A percentile compares a stretch with the other conserved stretches of the same genome.
phyloP scores from a whole-genome alignment of 2,797 vertebrate species.

The Ceryle rudis region DNA sequence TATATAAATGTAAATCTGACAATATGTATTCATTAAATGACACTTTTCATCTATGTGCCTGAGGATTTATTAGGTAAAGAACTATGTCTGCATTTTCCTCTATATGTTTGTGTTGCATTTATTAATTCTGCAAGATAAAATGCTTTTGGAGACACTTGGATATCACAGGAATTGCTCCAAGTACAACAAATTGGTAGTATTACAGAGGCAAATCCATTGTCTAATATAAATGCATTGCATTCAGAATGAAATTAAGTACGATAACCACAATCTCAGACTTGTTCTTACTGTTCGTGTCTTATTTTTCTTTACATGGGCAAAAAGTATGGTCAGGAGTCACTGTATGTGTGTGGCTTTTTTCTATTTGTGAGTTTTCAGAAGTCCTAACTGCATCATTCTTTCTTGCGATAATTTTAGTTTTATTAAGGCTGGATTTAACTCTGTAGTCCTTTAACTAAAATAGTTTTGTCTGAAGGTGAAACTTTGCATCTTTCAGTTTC shows the following conservation, averaged over 20 bases:
- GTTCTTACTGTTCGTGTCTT: not conserved
- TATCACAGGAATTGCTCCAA: not conserved
- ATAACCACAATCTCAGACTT: not conserved
- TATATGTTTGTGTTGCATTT: constrained; percentile 33
- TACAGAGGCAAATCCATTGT: not conserved
- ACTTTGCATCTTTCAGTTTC: not conserved
- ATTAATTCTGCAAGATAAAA: constrained; percentile 44
- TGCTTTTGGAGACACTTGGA: not conserved
- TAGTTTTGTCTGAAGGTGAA: not conserved
- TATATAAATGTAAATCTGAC: not conserved
- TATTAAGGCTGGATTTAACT: not conserved
- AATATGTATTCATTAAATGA: not conserved
- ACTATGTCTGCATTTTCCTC: not conserved
- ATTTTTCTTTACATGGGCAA: not conserved
- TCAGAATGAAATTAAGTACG: not conserved
- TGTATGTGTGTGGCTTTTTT: not conserved
- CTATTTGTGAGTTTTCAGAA: not conserved
- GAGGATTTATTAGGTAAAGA: not conserved
- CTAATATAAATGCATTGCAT: not conserved
- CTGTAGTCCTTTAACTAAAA: not conserved
- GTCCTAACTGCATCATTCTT: not conserved
- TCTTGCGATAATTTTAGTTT: not conserved
- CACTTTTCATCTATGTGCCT: not conserved
- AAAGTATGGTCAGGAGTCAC: not conserved
- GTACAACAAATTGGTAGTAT: not conserved